phyloP scores from a whole-genome alignment of 2,113 vertebrate species.

The Abramis brama region DNA sequence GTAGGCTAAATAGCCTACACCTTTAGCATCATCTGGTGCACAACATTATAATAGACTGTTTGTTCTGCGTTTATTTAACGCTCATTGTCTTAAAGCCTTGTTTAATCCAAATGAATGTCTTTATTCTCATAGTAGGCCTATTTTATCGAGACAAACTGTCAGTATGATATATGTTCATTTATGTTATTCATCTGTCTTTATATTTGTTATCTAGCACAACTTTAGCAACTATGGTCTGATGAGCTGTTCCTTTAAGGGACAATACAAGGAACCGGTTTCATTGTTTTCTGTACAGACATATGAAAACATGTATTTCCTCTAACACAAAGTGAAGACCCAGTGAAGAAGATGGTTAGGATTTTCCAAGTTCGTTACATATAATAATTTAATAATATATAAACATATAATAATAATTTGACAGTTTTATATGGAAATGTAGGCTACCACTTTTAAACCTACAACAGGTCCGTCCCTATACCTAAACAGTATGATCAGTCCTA shows the following conservation, averaged over 20 bases:
- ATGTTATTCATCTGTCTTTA: not conserved
- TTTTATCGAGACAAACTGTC: not conserved
- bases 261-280: conserved; percentile 17
- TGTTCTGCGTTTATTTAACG: not conserved
- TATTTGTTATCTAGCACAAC: not conserved
- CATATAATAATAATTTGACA: not conserved
- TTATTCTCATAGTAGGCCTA: not conserved
- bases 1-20: not conserved
- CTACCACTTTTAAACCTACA: not conserved
- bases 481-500: no score
- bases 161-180: not conserved
- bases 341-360: not conserved
- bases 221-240: not conserved
- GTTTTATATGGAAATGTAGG: not conserved
- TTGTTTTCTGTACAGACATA: conserved; percentile 15
- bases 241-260: conserved; percentile 5
- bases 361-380: not conserved
- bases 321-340: not conserved
- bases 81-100: not conserved
- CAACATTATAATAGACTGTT: not conserved
- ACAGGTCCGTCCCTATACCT: not conserved
- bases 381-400: no score
- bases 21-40: conserved; percentile 37
- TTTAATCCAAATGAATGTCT: not conserved
- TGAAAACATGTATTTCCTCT: conserved; percentile 31